phyloP scores from a whole-genome alignment of 2,888 invertebrate species.

The Scrobipalpa costella region DNA sequence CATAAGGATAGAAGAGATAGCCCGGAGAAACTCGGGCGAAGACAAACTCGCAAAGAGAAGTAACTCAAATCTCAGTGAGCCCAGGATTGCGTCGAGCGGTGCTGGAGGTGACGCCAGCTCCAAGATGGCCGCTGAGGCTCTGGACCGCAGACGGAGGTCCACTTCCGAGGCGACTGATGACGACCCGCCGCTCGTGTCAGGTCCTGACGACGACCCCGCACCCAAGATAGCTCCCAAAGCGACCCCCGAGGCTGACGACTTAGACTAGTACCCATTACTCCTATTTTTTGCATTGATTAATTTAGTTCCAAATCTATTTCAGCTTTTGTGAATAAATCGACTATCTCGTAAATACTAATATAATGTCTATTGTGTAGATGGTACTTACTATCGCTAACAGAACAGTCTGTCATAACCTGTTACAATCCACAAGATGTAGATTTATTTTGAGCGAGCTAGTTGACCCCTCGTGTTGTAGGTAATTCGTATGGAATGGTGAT shows the following conservation, averaged over 20 bases:
- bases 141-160: constrained; percentile 68
- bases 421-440: constrained; percentile 16
- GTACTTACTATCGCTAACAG: constrained; percentile 19
- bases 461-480: constrained; percentile 23
- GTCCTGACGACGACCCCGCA: constrained; percentile 32
- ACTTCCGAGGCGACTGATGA: constrained; percentile 41
- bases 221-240: constrained; percentile 52
- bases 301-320: constrained; percentile 51
- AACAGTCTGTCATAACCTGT: constrained; percentile 11
- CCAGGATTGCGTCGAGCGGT: constrained; percentile 34
- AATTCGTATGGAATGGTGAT: constrained; percentile 54
- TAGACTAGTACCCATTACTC: constrained; percentile 58
- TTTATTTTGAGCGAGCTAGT: constrained; percentile 23
- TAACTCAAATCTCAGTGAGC: constrained; percentile 35
- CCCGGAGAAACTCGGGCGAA: constrained; percentile 46
- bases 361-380: constrained; percentile 27
- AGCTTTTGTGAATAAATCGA: constrained; percentile 56
- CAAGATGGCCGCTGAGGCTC: constrained; percentile 50
- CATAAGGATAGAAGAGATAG: constrained; percentile 67
- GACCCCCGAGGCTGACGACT: constrained; percentile 64
- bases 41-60: constrained; percentile 43
- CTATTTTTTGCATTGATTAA: constrained; percentile 46
- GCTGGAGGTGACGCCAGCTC: constrained; percentile 39
- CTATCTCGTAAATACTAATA: constrained; percentile 33
- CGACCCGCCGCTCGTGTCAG: constrained; percentile 44